phyloP scores from a whole-genome alignment of 2,113 vertebrate species.

The Corythornis vintsioides region DNA sequence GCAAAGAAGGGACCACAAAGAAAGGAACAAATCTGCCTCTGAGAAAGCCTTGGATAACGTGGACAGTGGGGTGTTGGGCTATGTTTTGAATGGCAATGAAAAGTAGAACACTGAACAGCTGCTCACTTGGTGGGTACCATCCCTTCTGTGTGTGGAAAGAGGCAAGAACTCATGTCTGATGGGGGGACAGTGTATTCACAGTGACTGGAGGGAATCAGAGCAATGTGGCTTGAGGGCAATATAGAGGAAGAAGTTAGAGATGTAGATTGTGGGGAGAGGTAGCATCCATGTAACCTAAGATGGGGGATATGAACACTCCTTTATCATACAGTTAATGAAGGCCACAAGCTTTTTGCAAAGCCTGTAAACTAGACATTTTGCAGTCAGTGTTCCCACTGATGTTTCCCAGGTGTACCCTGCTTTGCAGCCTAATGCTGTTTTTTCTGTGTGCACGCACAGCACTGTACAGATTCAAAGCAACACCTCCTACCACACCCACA shows the following conservation, averaged over 20 bases:
- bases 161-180: neutral
- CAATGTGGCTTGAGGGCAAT: neutral
- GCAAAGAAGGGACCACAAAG: neutral
- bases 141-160: neutral
- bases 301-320: neutral
- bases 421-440: neutral
- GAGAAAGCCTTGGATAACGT: neutral
- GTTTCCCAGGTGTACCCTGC: neutral
- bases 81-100: neutral
- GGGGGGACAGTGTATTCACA: neutral
- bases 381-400: rapidly evolving
- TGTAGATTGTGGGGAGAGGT: neutral
- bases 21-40: neutral
- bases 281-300: neutral
- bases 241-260: neutral
- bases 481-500: neutral
- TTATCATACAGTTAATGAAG: neutral
- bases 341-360: neutral
- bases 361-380: neutral
- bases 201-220: neutral
- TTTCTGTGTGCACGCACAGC: neutral
- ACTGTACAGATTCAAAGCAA: neutral
- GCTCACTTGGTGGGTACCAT: neutral
- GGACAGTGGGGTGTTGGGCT: neutral
- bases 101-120: neutral